These are phyloP conservation scores for Xyrichtys novacula DNA, from an alignment of 2,797 vertebrate genomes.

Conservation along the genomic window DNA sequence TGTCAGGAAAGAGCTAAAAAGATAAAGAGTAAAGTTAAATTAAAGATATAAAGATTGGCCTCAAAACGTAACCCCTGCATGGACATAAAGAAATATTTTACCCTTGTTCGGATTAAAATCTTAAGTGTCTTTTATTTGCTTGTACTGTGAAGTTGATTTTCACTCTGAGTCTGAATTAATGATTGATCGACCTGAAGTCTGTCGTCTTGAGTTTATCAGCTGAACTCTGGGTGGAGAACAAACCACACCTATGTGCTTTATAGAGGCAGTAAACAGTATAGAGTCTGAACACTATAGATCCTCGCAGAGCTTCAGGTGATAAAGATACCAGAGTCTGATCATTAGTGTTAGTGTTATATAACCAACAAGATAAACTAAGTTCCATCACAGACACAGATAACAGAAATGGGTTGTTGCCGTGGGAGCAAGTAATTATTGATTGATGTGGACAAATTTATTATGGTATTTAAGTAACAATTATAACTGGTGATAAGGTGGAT, in stretches of 20 bases:
- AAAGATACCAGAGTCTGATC: background rate
- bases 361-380: background rate
- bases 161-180: background rate
- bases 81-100: too few relatives aligned
- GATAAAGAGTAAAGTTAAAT: too few relatives aligned
- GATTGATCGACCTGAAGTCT: background rate
- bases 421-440: too few relatives aligned
- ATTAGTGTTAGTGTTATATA: background rate
- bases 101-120: too few relatives aligned
- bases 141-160: background rate
- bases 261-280: slow-evolving; percentile 3
- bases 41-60: too few relatives aligned
- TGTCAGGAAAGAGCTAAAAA: too few relatives aligned
- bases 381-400: background rate
- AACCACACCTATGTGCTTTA: slow-evolving; percentile 18
- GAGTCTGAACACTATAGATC: background rate
- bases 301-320: background rate
- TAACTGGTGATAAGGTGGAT: background rate
- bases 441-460: background rate
- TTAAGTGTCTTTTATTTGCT: background rate
- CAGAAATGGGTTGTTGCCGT: background rate
- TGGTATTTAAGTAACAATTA: background rate
- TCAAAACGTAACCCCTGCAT: too few relatives aligned
- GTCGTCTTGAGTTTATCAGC: slow-evolving; percentile 12
- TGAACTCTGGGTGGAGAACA: slow-evolving; percentile 10